phyloP scores from a whole-genome alignment of 1,140 invertebrate species.

The Ridgeia piscesae region DNA sequence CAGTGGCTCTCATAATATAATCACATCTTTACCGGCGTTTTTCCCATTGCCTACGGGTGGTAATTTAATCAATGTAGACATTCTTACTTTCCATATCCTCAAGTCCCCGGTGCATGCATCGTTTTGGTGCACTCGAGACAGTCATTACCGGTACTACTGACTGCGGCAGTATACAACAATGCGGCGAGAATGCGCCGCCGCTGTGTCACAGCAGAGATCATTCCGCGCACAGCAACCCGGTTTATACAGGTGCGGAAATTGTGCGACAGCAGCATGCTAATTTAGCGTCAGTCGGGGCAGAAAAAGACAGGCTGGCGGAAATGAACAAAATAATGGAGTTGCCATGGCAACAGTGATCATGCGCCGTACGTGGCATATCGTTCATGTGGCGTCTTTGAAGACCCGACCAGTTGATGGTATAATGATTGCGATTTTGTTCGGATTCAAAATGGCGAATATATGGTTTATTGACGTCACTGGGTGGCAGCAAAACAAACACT shows the following conservation, averaged over 20 bases:
- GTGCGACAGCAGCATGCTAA: neutral
- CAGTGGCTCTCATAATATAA: neutral
- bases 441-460: neutral
- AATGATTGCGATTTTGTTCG: neutral
- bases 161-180: neutral
- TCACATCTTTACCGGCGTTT: neutral
- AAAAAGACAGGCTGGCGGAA: neutral
- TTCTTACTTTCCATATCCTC: neutral
- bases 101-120: neutral
- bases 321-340: neutral
- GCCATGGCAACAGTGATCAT: neutral
- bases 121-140: neutral
- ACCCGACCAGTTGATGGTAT: neutral
- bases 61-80: neutral
- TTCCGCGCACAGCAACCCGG: neutral
- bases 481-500: neutral
- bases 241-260: neutral
- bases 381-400: neutral
- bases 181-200: neutral
- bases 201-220: neutral
- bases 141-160: neutral
- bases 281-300: neutral
- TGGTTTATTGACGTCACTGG: neutral
- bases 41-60: neutral
- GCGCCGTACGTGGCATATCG: neutral